Evolutionary conservation across 1,140 invertebrate species (phyloP).

Genomic region (Stenopsyche tienmushanensis): DNA sequence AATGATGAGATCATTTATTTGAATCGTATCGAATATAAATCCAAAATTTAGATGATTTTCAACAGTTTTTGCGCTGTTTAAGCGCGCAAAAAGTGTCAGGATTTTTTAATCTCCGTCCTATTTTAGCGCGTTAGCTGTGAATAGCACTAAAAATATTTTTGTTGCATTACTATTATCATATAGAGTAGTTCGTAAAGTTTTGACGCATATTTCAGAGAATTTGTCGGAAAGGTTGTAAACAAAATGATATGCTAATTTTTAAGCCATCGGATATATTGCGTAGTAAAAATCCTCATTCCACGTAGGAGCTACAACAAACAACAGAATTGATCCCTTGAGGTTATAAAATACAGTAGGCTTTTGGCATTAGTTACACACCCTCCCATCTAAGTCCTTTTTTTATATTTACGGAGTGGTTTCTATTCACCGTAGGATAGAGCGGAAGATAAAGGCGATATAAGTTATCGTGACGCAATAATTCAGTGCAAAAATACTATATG

Average conservation of each 20-base stretch:
- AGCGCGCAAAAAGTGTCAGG: no score
- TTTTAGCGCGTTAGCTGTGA: no score
- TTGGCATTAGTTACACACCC: constrained; percentile 29
- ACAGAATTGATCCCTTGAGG: constrained; percentile 32
- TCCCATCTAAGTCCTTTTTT: constrained; percentile 25
- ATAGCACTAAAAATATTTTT: no score
- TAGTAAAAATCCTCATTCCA: constrained; percentile 22
- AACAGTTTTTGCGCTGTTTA: no score
- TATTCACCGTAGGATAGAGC: constrained; percentile 16
- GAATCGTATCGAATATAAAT: no score
- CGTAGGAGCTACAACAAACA: constrained; percentile 28
- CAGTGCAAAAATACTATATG: no score
- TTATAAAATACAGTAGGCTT: constrained; percentile 34
- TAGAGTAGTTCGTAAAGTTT: background rate
- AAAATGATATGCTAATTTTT: constrained; percentile 36
- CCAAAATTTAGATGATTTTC: no score
- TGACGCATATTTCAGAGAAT: background rate
- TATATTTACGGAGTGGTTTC: constrained; percentile 19
- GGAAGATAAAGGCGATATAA: constrained; percentile 8
- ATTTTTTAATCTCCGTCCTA: no score
- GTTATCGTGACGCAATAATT: background rate
- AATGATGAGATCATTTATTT: no score
- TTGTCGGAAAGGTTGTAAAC: constrained; percentile 7
- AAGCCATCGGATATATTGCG: constrained; percentile 29
- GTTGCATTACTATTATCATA: background rate